phyloP scores from a whole-genome alignment of 2,113 vertebrate species.

The Otolemur garnettii region DNA sequence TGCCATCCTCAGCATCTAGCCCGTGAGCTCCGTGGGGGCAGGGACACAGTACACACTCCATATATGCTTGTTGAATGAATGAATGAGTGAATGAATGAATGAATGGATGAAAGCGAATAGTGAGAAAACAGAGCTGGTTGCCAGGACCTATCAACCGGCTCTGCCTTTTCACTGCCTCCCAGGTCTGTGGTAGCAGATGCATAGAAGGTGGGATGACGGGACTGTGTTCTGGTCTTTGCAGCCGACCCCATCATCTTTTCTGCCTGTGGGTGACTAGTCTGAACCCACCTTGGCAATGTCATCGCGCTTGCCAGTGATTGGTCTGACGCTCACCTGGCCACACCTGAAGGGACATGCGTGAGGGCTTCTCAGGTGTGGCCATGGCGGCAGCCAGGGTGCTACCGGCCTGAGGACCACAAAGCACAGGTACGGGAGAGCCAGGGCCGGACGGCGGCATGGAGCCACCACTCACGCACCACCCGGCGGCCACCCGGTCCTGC shows the following conservation, averaged over 20 bases:
- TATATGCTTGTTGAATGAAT: background rate
- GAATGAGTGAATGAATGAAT: background rate
- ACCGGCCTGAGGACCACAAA: background rate
- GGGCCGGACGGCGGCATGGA: background rate
- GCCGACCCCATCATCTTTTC: background rate
- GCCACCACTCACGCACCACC: fast-evolving
- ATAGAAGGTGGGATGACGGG: background rate
- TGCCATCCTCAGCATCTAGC: background rate
- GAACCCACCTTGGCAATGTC: background rate
- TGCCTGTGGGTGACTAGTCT: background rate
- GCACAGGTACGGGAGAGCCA: fast-evolving
- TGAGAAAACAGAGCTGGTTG: background rate
- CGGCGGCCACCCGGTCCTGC: background rate
- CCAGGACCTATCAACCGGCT: background rate
- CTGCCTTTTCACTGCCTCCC: background rate
- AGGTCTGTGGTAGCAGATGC: background rate
- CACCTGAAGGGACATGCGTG: background rate
- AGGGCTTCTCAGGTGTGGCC: background rate
- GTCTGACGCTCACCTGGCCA: background rate
- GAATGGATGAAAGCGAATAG: background rate
- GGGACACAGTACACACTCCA: background rate
- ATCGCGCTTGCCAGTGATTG: background rate
- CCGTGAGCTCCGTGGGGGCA: background rate
- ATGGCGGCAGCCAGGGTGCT: background rate
- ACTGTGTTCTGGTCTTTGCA: background rate